Evolutionary conservation across 2,797 vertebrate species (phyloP).

Genomic region (Sarcophilus harrisii): DNA sequence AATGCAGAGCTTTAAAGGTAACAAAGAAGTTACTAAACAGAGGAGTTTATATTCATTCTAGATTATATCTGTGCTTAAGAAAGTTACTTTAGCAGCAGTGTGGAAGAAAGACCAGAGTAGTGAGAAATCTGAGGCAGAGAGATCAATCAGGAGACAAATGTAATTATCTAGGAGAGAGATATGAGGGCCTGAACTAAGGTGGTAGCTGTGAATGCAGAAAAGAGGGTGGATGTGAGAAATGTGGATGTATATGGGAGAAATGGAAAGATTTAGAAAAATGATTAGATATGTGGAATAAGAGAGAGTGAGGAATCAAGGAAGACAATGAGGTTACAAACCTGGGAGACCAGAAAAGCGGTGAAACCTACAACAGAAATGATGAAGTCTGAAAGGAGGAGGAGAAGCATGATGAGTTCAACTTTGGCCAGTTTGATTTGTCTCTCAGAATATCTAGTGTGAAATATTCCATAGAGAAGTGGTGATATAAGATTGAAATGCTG

Average conservation of each 20-base stretch:
- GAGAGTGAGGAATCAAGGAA: not conserved
- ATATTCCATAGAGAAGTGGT: no score
- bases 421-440: no score
- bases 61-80: no score
- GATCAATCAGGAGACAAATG: not conserved
- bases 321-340: not conserved
- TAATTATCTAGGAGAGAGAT: not conserved
- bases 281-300: not conserved
- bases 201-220: not conserved
- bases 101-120: not conserved
- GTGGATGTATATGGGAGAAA: not conserved
- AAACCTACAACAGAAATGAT: no score
- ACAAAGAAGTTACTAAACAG: no score
- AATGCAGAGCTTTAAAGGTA: not conserved
- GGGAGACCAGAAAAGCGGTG: no score
- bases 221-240: not conserved
- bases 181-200: not conserved
- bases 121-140: not conserved
- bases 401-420: no score
- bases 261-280: not conserved
- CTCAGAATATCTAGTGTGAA: no score
- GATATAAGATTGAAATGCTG: no score
- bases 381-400: no score
- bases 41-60: no score
- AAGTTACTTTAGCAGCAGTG: not conserved